A percentile compares a stretch with the other conserved stretches of the same genome.
Conservation (phyloP, 1,140 invertebrate genomes). For the Pseudomyrmex concolor region DNA sequence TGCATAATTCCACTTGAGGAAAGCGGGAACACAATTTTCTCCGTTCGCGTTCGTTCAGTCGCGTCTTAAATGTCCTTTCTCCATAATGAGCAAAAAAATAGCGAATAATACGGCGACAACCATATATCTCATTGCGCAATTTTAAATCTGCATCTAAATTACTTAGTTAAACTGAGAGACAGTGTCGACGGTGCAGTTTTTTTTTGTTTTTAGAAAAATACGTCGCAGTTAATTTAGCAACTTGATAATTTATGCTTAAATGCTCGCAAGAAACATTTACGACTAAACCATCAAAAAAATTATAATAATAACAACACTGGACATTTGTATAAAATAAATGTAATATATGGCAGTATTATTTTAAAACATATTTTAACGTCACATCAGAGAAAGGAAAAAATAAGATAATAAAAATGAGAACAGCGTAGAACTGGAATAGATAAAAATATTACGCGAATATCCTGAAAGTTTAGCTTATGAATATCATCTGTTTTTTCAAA, state of each 20-base stretch:
- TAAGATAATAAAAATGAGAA: background rate
- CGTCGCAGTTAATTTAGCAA: no score
- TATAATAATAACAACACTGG: no score
- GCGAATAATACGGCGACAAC: constrained; percentile 19
- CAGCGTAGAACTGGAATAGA: background rate
- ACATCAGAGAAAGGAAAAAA: background rate
- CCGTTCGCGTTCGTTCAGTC: constrained; percentile 33
- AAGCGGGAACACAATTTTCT: constrained; percentile 39
- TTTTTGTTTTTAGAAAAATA: no score
- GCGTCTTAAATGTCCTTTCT: constrained; percentile 52
- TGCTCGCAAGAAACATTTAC: no score
- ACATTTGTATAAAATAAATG: no score
- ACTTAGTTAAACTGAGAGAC: background rate
- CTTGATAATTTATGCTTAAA: no score
- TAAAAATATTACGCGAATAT: background rate
- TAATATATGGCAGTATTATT: no score
- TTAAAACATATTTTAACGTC: no score
- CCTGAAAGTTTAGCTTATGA: background rate
- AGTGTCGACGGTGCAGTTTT: no score
- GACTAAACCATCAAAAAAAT: no score
- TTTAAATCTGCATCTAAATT: constrained; percentile 36
- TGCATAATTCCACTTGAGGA: constrained; percentile 38
- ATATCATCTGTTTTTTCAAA: background rate
- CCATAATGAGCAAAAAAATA: constrained; percentile 49
- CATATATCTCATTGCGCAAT: constrained; percentile 13